These are phyloP conservation scores for Gymnocheta viridis DNA, from an alignment of 2,888 invertebrate genomes.

Conservation along the genomic window DNA sequence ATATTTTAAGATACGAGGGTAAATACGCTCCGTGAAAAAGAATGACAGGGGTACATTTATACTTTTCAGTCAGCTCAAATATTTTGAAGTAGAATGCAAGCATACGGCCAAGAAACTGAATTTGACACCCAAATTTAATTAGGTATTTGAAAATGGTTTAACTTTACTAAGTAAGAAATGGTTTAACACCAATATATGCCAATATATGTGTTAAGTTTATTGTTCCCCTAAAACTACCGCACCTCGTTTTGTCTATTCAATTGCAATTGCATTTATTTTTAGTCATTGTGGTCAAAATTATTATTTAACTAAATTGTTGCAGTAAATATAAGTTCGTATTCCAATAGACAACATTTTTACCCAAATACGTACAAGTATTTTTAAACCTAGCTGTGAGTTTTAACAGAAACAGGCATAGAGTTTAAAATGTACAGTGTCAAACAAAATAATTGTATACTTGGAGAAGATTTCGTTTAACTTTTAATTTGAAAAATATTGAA, in stretches of 20 bases:
- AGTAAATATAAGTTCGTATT: not conserved
- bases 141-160: not conserved
- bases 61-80: not conserved
- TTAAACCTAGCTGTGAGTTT: not conserved
- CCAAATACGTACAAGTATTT: not conserved
- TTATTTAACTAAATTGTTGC: conserved; percentile 56
- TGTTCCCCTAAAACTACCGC: not conserved
- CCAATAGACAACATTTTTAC: not conserved
- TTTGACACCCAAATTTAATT: not conserved
- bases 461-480: too few relatives aligned
- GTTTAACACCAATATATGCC: too few relatives aligned
- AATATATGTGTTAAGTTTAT: not conserved
- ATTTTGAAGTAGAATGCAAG: not conserved
- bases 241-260: conserved; percentile 5
- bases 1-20: not conserved
- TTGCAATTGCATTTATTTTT: conserved; percentile 58
- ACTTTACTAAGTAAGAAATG: too few relatives aligned
- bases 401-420: not conserved
- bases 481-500: too few relatives aligned
- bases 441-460: too few relatives aligned
- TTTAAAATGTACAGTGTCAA: too few relatives aligned
- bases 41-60: too few relatives aligned
- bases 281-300: conserved; percentile 55
- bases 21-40: not conserved
- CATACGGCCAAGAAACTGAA: too few relatives aligned